These are phyloP conservation scores for Adoxophyes honmai DNA, from an alignment of 1,140 invertebrate genomes.

Conservation along the genomic window DNA sequence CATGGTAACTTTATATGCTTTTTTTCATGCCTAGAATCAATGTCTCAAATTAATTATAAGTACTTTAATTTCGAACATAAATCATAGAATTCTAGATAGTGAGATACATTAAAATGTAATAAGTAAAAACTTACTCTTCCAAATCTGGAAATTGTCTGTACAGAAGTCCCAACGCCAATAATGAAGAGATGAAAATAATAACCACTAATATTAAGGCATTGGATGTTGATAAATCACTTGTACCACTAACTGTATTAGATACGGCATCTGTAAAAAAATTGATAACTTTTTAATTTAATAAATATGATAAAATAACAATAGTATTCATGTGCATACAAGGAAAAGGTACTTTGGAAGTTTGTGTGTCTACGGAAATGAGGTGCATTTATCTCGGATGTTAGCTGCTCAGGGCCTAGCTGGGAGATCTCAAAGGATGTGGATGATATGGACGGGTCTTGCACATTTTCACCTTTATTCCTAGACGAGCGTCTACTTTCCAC, in stretches of 20 bases:
- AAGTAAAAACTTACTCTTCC: slow-evolving; percentile 83
- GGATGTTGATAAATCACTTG: slow-evolving; percentile 71
- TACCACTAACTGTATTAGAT: slow-evolving; percentile 17
- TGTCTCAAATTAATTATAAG: slow-evolving; percentile 32
- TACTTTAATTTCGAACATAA: too few relatives aligned
- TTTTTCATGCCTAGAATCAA: slow-evolving; percentile 89
- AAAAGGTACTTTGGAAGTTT: background rate
- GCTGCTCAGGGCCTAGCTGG: slow-evolving; percentile 14
- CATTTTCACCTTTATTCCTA: slow-evolving; percentile 38
- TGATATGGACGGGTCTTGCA: slow-evolving; percentile 60
- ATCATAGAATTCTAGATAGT: too few relatives aligned
- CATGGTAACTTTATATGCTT: slow-evolving; percentile 93
- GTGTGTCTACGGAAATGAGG: background rate
- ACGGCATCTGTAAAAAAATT: slow-evolving; percentile 30
- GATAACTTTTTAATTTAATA: too few relatives aligned
- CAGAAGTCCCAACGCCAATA: slow-evolving; percentile 80
- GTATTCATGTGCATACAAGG: background rate
- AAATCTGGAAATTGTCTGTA: slow-evolving; percentile 90
- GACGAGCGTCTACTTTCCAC: background rate
- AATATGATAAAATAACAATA: too few relatives aligned
- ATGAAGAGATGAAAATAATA: slow-evolving; percentile 82
- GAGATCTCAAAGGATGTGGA: slow-evolving; percentile 34
- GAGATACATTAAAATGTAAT: slow-evolving; percentile 24
- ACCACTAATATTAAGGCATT: slow-evolving; percentile 78
- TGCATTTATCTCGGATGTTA: background rate